Evolutionary conservation across 2,113 vertebrate species (phyloP), one percentile per base, ranked within the genome.

Genomic region (Dromiciops gliroides): DNA sequence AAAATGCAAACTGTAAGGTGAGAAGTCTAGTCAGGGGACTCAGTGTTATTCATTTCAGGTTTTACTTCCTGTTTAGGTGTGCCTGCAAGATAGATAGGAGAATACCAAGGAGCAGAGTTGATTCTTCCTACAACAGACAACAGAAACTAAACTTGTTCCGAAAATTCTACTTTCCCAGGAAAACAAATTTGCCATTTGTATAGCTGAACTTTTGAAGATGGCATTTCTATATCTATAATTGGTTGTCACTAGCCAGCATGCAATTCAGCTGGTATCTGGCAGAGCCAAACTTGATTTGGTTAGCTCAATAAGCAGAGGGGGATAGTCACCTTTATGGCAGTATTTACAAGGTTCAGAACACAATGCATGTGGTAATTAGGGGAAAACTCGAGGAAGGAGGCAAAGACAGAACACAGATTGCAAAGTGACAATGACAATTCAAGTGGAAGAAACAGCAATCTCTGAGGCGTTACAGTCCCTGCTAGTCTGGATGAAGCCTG

Each of bases 401-500:
- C 0, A 0, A 8, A 97, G 92, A 12, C 50, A 95, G 95, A 93
- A 89, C 94, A 97, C 94, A 93, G 91, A 97, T 95, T 97, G 89
- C 52, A 94, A 93, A 93, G 48, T 94, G 94, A 95, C 95, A 97
- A 95, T 96, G 95, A 83, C 94, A 96, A 93, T 94, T 97, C 92
- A 98, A 0, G 92, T 96, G 94, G 97, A 98, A 96, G 75, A 96
- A 97, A 94, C 51, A 92, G 51, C 92, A 96, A 93, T 97, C 97
- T 98, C 95, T 51, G 92, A 97, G 94, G 95, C 90, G 51, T 48
- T 96, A 95, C 92, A 51, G 50, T 53, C 96, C 91, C 96, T 97
- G 91, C 91, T 92, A 60, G 7, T 97, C 88, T 97, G 92, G 91
- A 93, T 95, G 94, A 97, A 98, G 90, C 93, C 51, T 49, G 97